Evolutionary conservation across 2,888 invertebrate genomes (phyloP).

Genomic region (Orthosia gracilis): DNA sequence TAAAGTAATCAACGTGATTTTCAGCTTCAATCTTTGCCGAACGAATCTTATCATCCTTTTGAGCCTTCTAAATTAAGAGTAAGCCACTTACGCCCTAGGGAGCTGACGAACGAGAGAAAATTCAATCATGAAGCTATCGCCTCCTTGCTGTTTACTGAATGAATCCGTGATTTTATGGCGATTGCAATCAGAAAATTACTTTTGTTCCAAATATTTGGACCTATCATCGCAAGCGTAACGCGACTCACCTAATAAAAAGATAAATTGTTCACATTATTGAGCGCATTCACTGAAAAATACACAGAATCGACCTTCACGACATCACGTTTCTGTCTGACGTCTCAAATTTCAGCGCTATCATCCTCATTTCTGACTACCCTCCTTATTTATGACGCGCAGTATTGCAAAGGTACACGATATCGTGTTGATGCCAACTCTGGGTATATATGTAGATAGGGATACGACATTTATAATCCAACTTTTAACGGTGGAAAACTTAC

Average conservation of each 20-base stretch:
- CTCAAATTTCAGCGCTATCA: slow-evolving; percentile 55
- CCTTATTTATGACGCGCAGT: slow-evolving; percentile 55
- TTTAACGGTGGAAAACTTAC: slow-evolving; percentile 44
- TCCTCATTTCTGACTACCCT: slow-evolving; percentile 54
- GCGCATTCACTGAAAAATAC: slow-evolving; percentile 15
- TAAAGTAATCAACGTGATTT: slow-evolving; percentile 40
- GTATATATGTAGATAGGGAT: slow-evolving; percentile 47
- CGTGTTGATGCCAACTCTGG: slow-evolving; percentile 33
- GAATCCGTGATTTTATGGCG: slow-evolving; percentile 31
- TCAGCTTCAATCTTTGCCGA: slow-evolving; percentile 16
- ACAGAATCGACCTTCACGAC: slow-evolving; percentile 27
- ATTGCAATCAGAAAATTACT: slow-evolving; percentile 44
- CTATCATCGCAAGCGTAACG: slow-evolving; percentile 6
- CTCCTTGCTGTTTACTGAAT: slow-evolving; percentile 39
- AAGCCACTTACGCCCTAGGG: slow-evolving; percentile 23
- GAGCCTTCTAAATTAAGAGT: slow-evolving; percentile 43
- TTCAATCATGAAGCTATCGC: slow-evolving; percentile 44
- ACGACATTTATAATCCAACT: slow-evolving; percentile 54
- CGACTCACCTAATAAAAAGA: slow-evolving; percentile 20
- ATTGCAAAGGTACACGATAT: slow-evolving; percentile 61
- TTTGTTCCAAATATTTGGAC: slow-evolving; percentile 15
- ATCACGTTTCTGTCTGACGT: slow-evolving; percentile 39
- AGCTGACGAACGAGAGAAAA: slow-evolving; percentile 26
- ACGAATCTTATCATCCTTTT: slow-evolving; percentile 27
- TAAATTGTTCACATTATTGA: slow-evolving; percentile 25